These are phyloP conservation scores for Sciurus carolinensis DNA, from an alignment of 2,797 vertebrate genomes.

Conservation along the genomic window DNA sequence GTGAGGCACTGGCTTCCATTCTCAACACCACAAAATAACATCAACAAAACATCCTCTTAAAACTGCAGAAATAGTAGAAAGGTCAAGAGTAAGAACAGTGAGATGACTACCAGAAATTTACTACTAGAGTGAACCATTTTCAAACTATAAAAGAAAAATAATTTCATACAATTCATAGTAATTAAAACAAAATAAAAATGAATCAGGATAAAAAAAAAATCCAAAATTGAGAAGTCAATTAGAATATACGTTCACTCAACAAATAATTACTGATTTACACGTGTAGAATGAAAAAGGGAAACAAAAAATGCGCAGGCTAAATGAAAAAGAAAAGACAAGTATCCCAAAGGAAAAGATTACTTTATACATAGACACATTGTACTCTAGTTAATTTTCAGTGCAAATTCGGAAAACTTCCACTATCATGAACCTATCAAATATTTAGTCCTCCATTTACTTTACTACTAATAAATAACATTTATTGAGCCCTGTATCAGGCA, in stretches of 20 bases:
- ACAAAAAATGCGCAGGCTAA: background rate
- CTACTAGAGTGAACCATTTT: background rate
- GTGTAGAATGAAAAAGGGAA: background rate
- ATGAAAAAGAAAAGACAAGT: background rate
- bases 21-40: background rate
- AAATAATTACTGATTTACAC: background rate
- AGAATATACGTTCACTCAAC: conserved; percentile 8
- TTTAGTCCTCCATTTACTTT: background rate
- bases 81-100: background rate
- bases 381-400: conserved; percentile 46
- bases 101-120: background rate
- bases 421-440: conserved; percentile 44
- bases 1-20: background rate
- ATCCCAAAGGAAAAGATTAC: background rate
- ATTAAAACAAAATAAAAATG: conserved; percentile 32
- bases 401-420: background rate
- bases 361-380: too few relatives aligned
- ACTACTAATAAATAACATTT: background rate
- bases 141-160: background rate
- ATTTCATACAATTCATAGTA: background rate
- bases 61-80: background rate
- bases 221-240: background rate
- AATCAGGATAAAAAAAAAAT: conserved; percentile 20
- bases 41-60: conserved; percentile 18
- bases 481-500: background rate